phyloP scores from a whole-genome alignment of 2,797 vertebrate species.

The Arnoldichthys spilopterus region DNA sequence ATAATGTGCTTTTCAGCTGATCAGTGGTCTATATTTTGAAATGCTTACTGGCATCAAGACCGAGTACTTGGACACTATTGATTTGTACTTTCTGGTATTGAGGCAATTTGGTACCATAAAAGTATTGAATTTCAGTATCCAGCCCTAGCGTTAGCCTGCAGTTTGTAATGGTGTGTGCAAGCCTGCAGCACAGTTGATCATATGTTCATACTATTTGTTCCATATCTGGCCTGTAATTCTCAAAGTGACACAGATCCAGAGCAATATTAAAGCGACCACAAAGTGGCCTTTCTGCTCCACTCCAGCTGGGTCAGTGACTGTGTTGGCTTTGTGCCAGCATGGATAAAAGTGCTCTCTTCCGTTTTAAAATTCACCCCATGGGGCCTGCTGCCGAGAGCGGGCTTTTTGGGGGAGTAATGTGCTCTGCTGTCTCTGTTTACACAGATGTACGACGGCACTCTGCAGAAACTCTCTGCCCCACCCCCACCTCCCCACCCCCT shows the following conservation, averaged over 20 bases:
- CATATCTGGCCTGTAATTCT: background rate
- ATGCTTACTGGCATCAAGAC: background rate
- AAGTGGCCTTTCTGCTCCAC: slow-evolving; percentile 55
- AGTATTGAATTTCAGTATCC: background rate
- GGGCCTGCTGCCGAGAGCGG: slow-evolving; percentile 10
- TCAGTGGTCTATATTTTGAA: background rate
- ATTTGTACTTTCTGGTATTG: no score
- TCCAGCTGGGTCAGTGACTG: slow-evolving; percentile 4
- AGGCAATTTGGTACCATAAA: background rate
- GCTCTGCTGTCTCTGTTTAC: slow-evolving; percentile 30
- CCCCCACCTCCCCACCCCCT: no score
- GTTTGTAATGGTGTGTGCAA: background rate
- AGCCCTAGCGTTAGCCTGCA: background rate
- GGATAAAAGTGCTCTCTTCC: slow-evolving; percentile 4
- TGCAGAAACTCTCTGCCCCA: slow-evolving; percentile 26
- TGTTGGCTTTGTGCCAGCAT: slow-evolving; percentile 12
- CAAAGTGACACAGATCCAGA: slow-evolving; percentile 26
- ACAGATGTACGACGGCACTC: slow-evolving; percentile 42
- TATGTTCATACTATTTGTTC: background rate
- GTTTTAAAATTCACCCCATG: slow-evolving; percentile 1
- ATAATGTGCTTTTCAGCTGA: no score
- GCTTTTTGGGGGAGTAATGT: slow-evolving; percentile 14
- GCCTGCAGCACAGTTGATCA: background rate
- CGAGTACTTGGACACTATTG: background rate
- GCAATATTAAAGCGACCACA: slow-evolving; percentile 46